Conservation (phyloP, 2,113 vertebrate genomes). For the Rafetus swinhoei region DNA sequence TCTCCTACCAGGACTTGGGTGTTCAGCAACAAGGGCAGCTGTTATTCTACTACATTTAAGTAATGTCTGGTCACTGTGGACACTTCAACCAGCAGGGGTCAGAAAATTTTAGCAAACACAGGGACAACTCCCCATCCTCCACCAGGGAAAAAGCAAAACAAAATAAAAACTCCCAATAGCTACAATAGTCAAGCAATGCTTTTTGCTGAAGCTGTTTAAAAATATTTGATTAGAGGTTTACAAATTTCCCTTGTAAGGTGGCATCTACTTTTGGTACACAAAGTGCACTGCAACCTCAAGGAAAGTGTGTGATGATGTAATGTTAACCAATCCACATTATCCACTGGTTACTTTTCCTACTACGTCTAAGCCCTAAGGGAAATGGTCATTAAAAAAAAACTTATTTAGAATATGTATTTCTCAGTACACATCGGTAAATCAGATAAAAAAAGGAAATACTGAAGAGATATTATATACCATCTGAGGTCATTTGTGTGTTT, state of each 20-base stretch:
- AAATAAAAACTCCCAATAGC: not conserved
- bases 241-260: not conserved
- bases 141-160: too few species aligned
- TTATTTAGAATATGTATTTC: not conserved
- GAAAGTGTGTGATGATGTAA: not conserved
- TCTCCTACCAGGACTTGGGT: accelerated
- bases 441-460: not conserved
- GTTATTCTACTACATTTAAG: not conserved
- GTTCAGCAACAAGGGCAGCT: not conserved
- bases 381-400: not conserved
- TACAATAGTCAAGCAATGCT: too few species aligned
- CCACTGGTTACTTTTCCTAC: not conserved
- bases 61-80: not conserved
- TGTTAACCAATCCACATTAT: not conserved
- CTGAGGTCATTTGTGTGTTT: not conserved
- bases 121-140: too few species aligned
- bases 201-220: not conserved
- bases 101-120: accelerated
- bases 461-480: not conserved
- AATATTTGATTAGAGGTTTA: not conserved
- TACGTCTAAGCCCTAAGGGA: not conserved
- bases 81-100: not conserved
- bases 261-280: not conserved
- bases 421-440: not conserved
- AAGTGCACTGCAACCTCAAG: not conserved